Base-by-base conservation (phyloP, 2,888 invertebrate species). In the Lasioglossum pauxillum region DNA sequence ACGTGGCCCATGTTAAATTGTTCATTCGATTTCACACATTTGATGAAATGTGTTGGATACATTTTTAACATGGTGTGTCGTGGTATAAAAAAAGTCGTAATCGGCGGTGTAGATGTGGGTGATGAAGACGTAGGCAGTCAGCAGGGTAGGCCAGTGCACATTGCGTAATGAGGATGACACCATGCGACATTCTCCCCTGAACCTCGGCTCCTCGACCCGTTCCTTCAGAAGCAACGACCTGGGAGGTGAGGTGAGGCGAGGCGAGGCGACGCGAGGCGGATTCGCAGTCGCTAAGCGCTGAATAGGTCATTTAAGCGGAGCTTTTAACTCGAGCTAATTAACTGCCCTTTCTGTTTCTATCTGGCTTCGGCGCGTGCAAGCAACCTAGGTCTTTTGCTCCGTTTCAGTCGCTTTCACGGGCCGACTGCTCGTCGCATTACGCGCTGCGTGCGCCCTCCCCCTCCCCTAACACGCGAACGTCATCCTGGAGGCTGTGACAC, bases 261-360 rank as follows among this genome's bases (percentile, higher is more conserved):
- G n/a, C n/a, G 27, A 27, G 5, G 60, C 78, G 78, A 80, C 72
- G 69, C 78, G 84, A 80, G 78, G 81, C 75, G 85, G 90, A 88
- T 88, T 91, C 89, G 83, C 81, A 69, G 79, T 77, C 84, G 73
- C 88, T 88, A 88, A 89, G 85, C 82, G 87, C 75, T 91, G 91
- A 92, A 92, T 90, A 90, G 91, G 89, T 90, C 90, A 90, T 93
- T 93, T 90, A 92, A 90, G 88, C 87, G 78, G 88, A 92, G 90
- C 92, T 92, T 92, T 92, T 91, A 92, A 92, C 90, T 91, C 88
- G 75, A 78, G 82, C 90, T 91, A 93, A 92, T 92, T 91, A 92
- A 92, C 90, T 91, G 88, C 87, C 85, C 85, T 88, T 86, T 84
- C 81, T 83, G 80, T 88, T 82, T 80, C 86, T 75, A 75, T 75